These are phyloP conservation scores for Mormyrops boulengeri DNA, from an alignment of 2,797 vertebrate genomes.

Conservation along the genomic window DNA sequence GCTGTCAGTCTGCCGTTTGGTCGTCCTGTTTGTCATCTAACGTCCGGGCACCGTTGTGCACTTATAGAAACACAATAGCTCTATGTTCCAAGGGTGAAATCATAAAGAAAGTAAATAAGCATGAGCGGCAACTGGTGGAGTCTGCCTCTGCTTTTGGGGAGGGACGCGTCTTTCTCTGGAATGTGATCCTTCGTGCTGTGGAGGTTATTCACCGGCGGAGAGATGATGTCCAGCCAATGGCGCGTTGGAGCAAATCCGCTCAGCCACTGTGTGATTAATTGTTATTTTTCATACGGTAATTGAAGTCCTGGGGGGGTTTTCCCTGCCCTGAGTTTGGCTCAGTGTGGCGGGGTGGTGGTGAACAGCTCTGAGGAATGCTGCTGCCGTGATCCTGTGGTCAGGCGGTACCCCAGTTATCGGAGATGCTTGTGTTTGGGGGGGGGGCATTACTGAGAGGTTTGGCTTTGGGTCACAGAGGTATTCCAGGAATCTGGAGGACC, in stretches of 20 bases:
- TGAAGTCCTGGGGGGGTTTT: background rate
- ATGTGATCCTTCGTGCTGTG: background rate
- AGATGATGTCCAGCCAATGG: background rate
- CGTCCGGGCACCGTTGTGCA: background rate
- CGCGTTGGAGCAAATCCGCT: background rate
- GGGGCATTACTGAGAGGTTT: background rate
- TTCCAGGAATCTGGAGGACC: background rate
- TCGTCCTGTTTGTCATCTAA: background rate
- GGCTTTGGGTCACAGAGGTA: background rate
- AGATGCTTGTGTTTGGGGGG: background rate
- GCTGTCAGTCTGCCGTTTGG: background rate
- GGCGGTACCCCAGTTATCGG: background rate
- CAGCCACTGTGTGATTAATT: background rate
- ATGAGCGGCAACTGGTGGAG: background rate
- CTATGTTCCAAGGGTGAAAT: background rate
- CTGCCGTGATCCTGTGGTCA: background rate
- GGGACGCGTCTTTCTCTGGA: background rate
- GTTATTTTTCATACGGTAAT: background rate
- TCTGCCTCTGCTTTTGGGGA: background rate
- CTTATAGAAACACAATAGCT: background rate
- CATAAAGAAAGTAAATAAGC: background rate
- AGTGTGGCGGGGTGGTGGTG: background rate
- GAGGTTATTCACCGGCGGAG: background rate
- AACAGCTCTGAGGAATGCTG: background rate
- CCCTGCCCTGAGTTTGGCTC: background rate